Base-by-base conservation (phyloP, 1,140 invertebrate genomes). In the Berghia stephanieae region DNA sequence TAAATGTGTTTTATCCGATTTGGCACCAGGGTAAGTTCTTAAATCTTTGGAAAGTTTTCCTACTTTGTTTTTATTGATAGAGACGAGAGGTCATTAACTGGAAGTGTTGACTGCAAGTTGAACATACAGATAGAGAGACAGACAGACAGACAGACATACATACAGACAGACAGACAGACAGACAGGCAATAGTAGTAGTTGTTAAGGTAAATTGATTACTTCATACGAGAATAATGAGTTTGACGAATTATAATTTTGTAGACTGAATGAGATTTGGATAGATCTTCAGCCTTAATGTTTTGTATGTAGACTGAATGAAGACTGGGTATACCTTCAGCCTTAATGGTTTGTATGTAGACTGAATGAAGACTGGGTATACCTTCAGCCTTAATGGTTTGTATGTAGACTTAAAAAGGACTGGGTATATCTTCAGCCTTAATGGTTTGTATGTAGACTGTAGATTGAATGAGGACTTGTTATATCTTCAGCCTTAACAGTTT, bases 91-190 rank as follows among this genome's bases (percentile, higher is more conserved):
- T 3, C 6, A 31, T n/a, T 68, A 13, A n/a, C 21, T 38, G n/a
- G 16, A 40, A n/a, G 66, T 36, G 8, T 40, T 36, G 66, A 40
- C n/a, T n/a, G 24, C 1, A 49, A 31, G 21, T 31, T 8, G 27
- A 6, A 72, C 16, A 49, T 5, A 49, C n/a, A 49, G 44, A 72
- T 24, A 49, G 49, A 44, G 27, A 55, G 34, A 31, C 10, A 5
- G 31, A 34, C 38, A 46, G 60, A 75, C 31, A 75, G 60, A 67
- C 55, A 67, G 60, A 46, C n/a, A 40, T 18, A 42, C 4, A 68
- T 18, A 42, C 55, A 43, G 60, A 67, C 57, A 67, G 60, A 67
- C 38, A 67, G 36, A 67, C n/a, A 67, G 40, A 75, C 42, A 75
- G 13, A 75, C 8, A 67, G 42, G 34, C 21, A 2, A 21, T 38